phyloP scores from a whole-genome alignment of 2,888 invertebrate species.

The Thereva nobilitata region DNA sequence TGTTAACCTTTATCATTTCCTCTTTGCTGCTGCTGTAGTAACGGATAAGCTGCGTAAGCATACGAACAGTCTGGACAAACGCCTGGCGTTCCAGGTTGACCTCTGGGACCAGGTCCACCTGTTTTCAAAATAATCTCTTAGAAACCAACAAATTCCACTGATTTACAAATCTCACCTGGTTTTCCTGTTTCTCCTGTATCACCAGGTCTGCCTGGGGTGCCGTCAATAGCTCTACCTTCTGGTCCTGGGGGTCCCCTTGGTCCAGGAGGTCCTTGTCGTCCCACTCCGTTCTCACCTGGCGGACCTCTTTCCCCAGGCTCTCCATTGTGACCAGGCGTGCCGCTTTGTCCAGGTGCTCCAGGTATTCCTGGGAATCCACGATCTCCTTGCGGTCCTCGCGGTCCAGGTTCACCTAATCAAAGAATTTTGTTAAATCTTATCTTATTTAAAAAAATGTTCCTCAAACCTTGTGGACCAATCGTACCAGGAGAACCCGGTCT shows the following conservation, averaged over 20 bases:
- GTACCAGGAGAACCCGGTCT: constrained; percentile 60
- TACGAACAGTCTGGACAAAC: constrained; percentile 49
- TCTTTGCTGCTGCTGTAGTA: constrained; percentile 16
- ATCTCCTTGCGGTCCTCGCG: constrained; percentile 65
- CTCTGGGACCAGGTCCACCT: constrained; percentile 69
- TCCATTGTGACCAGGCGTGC: constrained; percentile 59
- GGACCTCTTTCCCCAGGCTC: constrained; percentile 77
- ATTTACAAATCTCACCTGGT: constrained; percentile 64
- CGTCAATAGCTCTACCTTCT: constrained; percentile 69
- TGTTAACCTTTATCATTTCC: constrained; percentile 18
- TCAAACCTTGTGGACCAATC: too few species aligned
- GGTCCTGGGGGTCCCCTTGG: constrained; percentile 70
- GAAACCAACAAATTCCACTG: background rate
- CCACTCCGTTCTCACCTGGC: constrained; percentile 70
- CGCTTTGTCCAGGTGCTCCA: constrained; percentile 69
- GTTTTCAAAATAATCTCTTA: constrained; percentile 43
- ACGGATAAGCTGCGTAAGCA: constrained; percentile 1
- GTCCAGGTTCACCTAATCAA: constrained; percentile 61
- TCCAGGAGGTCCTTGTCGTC: constrained; percentile 74
- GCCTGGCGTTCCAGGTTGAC: constrained; percentile 63
- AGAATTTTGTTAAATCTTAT: too few species aligned
- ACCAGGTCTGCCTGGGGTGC: constrained; percentile 72
- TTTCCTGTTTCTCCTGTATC: constrained; percentile 73
- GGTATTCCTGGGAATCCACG: constrained; percentile 73
- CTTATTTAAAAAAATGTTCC: too few species aligned